These are phyloP conservation scores for Corydoras maculifer DNA, from an alignment of 2,113 vertebrate genomes.

Conservation along the genomic window DNA sequence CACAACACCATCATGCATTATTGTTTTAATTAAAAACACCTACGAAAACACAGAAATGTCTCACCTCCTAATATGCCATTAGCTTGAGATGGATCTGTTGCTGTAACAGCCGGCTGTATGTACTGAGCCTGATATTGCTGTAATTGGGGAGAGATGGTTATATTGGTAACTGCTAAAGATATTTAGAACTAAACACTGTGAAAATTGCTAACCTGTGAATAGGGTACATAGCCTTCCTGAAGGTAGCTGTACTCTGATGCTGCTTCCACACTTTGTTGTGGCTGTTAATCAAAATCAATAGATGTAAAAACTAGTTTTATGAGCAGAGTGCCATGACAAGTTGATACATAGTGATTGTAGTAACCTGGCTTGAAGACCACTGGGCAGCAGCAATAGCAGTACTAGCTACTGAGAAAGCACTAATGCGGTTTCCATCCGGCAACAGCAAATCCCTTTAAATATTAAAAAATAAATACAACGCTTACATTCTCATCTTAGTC, in stretches of 20 bases:
- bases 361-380: slow-evolving; percentile 97
- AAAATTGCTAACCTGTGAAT: slow-evolving; percentile 72
- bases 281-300: slow-evolving; percentile 53
- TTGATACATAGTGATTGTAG: neutral
- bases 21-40: too few species aligned
- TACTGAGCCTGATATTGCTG: slow-evolving; percentile 80
- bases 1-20: too few species aligned
- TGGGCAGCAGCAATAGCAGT: slow-evolving; percentile 97
- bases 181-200: neutral
- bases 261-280: slow-evolving; percentile 78
- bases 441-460: slow-evolving; percentile 81
- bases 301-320: neutral
- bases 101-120: slow-evolving; percentile 66
- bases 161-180: neutral
- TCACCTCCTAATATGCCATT: slow-evolving; percentile 71
- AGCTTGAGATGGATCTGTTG: slow-evolving; percentile 71
- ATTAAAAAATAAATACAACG: neutral
- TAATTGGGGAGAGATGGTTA: too few species aligned
- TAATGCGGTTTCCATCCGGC: slow-evolving; percentile 91
- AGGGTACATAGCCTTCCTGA: slow-evolving; percentile 80
- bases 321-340: neutral
- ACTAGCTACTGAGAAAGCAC: slow-evolving; percentile 94
- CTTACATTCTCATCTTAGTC: neutral
- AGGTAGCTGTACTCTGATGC: slow-evolving; percentile 82
- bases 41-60: neutral